Conservation (phyloP, 2,888 invertebrate species). For the Cephus nigrinus region DNA sequence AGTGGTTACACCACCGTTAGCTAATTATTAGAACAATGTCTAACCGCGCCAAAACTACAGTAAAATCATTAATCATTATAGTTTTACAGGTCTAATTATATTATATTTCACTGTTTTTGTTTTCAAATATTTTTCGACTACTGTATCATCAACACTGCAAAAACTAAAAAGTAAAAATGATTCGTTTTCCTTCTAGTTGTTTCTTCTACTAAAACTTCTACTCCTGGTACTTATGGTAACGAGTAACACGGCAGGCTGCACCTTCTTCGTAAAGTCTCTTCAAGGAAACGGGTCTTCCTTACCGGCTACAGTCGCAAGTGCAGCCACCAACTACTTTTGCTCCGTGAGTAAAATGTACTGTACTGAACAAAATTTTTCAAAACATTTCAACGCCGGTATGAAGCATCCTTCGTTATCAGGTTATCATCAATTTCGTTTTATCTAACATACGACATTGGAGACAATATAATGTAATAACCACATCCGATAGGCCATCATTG, state of each 20-base stretch:
- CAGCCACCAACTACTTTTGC: slow-evolving; percentile 74
- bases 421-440: not conserved
- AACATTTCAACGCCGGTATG: not conserved
- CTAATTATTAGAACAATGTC: no score
- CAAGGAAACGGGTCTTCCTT: slow-evolving; percentile 72
- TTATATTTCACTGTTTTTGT: no score
- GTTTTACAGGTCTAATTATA: no score
- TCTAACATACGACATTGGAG: not conserved
- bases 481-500: not conserved
- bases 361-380: not conserved
- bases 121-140: no score
- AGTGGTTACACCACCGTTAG: no score
- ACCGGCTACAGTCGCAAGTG: slow-evolving; percentile 73
- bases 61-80: no score
- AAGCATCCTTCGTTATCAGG: not conserved
- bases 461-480: not conserved
- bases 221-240: slow-evolving; percentile 70
- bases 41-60: no score
- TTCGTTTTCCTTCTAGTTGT: slow-evolving; percentile 35
- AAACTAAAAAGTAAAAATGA: not conserved
- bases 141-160: not conserved
- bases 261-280: slow-evolving; percentile 74
- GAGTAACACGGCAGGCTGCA: slow-evolving; percentile 73
- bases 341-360: slow-evolving; percentile 69
- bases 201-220: slow-evolving; percentile 44